Evolutionary conservation across 1,140 invertebrate genomes (phyloP), one percentile per base, ranked within the genome.

Genomic region (Sitophilus oryzae): DNA sequence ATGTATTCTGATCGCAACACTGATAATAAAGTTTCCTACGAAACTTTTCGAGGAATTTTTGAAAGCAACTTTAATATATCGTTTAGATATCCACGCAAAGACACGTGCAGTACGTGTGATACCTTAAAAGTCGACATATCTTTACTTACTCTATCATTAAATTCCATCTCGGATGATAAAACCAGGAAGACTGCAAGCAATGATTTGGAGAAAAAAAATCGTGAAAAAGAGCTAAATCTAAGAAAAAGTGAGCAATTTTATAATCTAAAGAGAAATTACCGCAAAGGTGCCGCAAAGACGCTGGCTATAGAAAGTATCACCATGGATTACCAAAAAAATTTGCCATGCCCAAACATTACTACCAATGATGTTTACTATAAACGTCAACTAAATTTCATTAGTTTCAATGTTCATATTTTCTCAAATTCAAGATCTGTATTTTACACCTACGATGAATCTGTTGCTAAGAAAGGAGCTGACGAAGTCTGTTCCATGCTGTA

Each of bases 391-490:
- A 55, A 23, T 50, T 59, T 59, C 41, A 42, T 54, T 16, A 55
- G 44, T 41, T 60, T 60, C 25, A 56, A 60, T 23, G 35, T 60
- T 44, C 53, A 60, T 22, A 38, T 56, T 40, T 23, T 56, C n/a
- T 46, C 48, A 23, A 38, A 45, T n/a, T n/a, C n/a, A n/a, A n/a
- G n/a, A 25, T 45, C 46, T 20, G 25, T 44, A 2, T 59, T 49
- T 38, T 40, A 10, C 15, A 40, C 37, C 11, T 53, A 58, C 22
- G 34, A 40, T 30, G 48, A 53, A 41, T 36, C 49, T 49, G 35
- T 54, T 30, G 50, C 56, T 14, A 58, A 58, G 38, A 58, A 58
- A 44, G 51, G 50, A 30, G 30, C 51, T 30, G 51, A 58, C 30
- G 51, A 53, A 5, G 44, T 59, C 14, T 43, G 47, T 38, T 22